Evolutionary conservation across 2,113 vertebrate genomes (phyloP).

Genomic region (Bagarius yarrelli): DNA sequence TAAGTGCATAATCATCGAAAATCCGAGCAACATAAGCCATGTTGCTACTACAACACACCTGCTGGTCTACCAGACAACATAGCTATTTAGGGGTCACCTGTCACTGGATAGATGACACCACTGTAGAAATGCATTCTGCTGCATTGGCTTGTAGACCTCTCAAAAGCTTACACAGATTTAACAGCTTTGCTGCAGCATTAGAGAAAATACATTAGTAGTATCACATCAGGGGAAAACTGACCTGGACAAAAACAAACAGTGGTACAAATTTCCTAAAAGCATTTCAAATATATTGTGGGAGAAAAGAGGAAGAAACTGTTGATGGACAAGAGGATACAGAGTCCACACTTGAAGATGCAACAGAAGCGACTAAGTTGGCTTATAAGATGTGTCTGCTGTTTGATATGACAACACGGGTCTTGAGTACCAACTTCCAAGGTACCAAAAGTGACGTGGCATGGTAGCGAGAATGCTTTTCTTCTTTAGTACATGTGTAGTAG

Average conservation of each 20-base stretch:
- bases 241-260: background rate
- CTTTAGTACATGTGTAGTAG: no score
- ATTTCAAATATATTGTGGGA: background rate
- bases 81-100: conserved; percentile 7
- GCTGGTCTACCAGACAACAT: conserved; percentile 7
- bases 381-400: background rate
- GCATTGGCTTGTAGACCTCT: background rate
- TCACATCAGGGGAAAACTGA: background rate
- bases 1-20: conserved; percentile 17
- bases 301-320: background rate
- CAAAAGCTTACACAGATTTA: background rate
- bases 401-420: background rate
- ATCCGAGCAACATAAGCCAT: conserved; percentile 1
- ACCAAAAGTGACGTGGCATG: background rate
- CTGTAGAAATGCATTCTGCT: background rate
- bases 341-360: background rate
- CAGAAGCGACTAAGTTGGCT: background rate
- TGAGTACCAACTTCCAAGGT: conserved; percentile 1
- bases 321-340: background rate
- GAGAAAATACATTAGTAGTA: background rate
- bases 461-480: no score
- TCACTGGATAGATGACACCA: background rate
- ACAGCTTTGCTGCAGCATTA: background rate
- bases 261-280: background rate
- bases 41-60: no score